phyloP scores from a whole-genome alignment of 2,888 invertebrate genomes.

The Syrphus vitripennis region DNA sequence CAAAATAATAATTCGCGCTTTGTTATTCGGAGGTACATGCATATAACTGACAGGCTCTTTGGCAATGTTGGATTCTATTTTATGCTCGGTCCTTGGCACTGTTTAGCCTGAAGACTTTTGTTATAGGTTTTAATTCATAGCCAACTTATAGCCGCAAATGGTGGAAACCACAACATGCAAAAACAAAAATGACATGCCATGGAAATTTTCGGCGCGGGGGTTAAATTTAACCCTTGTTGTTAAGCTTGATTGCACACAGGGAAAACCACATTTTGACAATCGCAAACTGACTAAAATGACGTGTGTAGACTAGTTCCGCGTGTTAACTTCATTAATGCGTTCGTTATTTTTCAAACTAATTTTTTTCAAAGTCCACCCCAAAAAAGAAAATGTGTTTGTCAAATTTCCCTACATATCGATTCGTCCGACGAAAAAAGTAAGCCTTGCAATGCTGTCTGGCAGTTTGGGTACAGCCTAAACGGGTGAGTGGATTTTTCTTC shows the following conservation, averaged over 20 bases:
- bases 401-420: too few species aligned
- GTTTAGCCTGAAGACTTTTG: neutral
- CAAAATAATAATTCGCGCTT: neutral
- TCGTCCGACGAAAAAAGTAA: too few species aligned
- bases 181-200: slow-evolving; percentile 49
- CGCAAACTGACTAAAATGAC: neutral
- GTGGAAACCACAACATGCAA: slow-evolving; percentile 58
- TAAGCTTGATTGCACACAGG: slow-evolving; percentile 54
- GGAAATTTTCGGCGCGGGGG: slow-evolving; percentile 30
- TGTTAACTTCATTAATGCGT: too few species aligned
- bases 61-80: slow-evolving; percentile 3
- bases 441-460: too few species aligned
- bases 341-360: too few species aligned
- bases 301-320: too few species aligned
- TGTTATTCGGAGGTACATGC: neutral
- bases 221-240: slow-evolving; percentile 55
- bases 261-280: slow-evolving; percentile 53
- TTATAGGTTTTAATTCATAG: neutral
- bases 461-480: too few species aligned
- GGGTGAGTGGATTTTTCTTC: too few species aligned
- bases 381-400: too few species aligned
- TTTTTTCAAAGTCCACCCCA: too few species aligned
- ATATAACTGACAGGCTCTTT: neutral
- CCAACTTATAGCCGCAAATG: neutral
- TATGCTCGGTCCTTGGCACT: neutral